phyloP scores from a whole-genome alignment of 2,113 vertebrate species.

The Bufo bufo region DNA sequence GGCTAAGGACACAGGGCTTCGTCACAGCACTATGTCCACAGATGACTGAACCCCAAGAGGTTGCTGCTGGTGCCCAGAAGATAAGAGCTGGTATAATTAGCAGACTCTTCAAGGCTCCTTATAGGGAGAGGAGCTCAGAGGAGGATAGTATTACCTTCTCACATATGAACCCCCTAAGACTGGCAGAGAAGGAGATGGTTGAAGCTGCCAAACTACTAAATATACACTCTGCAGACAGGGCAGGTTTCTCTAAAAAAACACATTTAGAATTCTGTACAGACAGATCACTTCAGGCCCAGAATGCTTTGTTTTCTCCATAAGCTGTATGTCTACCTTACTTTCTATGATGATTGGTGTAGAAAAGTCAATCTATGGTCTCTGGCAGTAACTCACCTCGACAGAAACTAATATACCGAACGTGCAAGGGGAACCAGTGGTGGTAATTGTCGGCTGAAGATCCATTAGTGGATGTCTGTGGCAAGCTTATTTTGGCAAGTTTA shows the following conservation, averaged over 20 bases:
- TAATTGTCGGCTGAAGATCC: not conserved
- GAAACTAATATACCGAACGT: not conserved
- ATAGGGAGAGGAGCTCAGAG: constrained; percentile 44
- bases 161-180: constrained; percentile 46
- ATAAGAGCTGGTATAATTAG: constrained; percentile 62
- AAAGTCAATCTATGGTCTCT: not conserved
- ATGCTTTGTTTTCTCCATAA: not conserved
- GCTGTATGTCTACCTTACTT: not conserved
- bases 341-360: not conserved
- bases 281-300: not conserved
- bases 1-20: constrained; percentile 21
- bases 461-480: not conserved
- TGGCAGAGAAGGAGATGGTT: constrained; percentile 47
- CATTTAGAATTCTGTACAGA: constrained; percentile 26
- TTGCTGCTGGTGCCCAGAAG: constrained; percentile 50
- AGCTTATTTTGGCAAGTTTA: not conserved
- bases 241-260: constrained; percentile 42
- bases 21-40: constrained; percentile 52
- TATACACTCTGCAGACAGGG: constrained; percentile 54
- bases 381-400: not conserved
- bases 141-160: constrained; percentile 69
- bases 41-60: constrained; percentile 56
- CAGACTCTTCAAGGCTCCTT: constrained; percentile 60
- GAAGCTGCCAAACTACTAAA: constrained; percentile 52
- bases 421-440: not conserved